phyloP scores from a whole-genome alignment of 2,888 invertebrate species.

The Parochlus steinenii region DNA sequence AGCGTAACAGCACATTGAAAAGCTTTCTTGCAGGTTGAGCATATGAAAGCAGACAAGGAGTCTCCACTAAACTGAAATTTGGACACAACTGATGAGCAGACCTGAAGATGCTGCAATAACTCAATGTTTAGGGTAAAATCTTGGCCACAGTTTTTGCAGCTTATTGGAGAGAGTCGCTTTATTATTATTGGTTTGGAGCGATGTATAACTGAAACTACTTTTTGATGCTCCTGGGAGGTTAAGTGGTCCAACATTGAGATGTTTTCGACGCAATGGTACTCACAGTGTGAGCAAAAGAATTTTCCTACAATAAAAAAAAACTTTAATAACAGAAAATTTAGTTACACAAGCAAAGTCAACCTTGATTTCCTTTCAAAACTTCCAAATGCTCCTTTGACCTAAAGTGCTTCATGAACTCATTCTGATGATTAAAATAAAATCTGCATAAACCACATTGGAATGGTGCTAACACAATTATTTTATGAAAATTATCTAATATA shows the following conservation, averaged over 20 bases:
- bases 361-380: conserved; percentile 28
- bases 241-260: conserved; percentile 53
- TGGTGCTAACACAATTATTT: conserved; percentile 63
- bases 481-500: conserved; percentile 58
- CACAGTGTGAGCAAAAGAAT: conserved; percentile 59
- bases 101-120: conserved; percentile 41
- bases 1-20: conserved; percentile 45
- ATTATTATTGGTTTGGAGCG: conserved; percentile 66
- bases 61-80: conserved; percentile 1
- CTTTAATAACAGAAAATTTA: no score
- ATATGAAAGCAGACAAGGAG: conserved; percentile 28
- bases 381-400: conserved; percentile 42
- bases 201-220: conserved; percentile 58
- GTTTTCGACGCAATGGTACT: conserved; percentile 45
- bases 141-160: conserved; percentile 48
- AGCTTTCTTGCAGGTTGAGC: conserved; percentile 39
- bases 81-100: conserved; percentile 30
- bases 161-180: conserved; percentile 42
- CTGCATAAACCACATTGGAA: conserved; percentile 74
- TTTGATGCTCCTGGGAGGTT: conserved; percentile 45
- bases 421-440: conserved; percentile 66
- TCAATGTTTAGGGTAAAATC: conserved; percentile 62
- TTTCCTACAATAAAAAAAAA: conserved; percentile 39
- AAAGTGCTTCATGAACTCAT: conserved; percentile 59
- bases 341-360: no score